Evolutionary conservation across 2,888 invertebrate species (phyloP), one percentile per base, ranked within the genome.

Genomic region (Lycophotia porphyrea): DNA sequence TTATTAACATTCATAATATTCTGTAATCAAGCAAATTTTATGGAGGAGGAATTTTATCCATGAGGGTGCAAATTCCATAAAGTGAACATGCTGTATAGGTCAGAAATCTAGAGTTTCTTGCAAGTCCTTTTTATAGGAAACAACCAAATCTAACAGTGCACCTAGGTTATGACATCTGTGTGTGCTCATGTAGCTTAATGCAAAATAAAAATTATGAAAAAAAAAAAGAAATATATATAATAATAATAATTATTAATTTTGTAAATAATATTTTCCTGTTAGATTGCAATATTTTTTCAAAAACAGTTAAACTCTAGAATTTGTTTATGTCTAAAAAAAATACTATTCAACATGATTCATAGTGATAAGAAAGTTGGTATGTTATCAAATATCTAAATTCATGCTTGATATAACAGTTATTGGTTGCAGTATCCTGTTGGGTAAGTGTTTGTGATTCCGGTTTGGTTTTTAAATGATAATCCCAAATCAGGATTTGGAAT

Each of bases 321-420:
- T 49, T 42, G 24, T 58, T 21, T 71, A 1, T n/a, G 13, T 65
- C 24, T 42, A 49, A 77, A 78, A 63, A 73, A 78, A 66, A 63
- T 44, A 42, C 24, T 42, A 55, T 34, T 21, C 52, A 39, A 55
- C 2, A 68, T 79, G 67, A 80, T 64, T 74, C 80, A 79, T 58
- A 8, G 42, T 74, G 78, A 79, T 79, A 79, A 80, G 80, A 74
- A 74, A 80, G 27, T 67, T 68, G 18, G 55, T 64, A 66, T 70
- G 31, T 66, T 80, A 80, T 76, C 81, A 81, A 81, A 75, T 79
- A 81, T 69, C 81, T 81, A 81, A 34, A 64, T 79, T 74, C 74
- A 68, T 68, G 49, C 36, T 60, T 75, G 76, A 81, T 76, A 76
- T 75, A 60, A 80, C 7, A 66, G 74, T 63, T 63, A 55, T 63